Evolutionary conservation across 2,888 invertebrate species (phyloP).

Genomic region (Autographa pulchrina): DNA sequence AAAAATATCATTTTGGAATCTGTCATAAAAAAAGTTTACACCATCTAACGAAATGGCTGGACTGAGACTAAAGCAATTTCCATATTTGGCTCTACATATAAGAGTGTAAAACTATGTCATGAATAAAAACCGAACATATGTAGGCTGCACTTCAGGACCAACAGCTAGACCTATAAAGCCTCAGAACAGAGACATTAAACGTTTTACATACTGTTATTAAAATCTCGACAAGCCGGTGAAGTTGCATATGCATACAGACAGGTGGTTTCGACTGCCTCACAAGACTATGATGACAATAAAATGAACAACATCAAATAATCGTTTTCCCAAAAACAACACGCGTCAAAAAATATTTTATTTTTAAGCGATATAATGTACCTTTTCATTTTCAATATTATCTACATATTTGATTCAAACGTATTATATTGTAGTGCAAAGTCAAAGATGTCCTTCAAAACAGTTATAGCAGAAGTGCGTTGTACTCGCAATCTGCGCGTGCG

Average conservation of each 20-base stretch:
- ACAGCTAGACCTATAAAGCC: slow-evolving; percentile 40
- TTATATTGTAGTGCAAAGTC: neutral
- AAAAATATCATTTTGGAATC: neutral
- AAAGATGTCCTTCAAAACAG: slow-evolving; percentile 4
- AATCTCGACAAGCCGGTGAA: slow-evolving; percentile 27
- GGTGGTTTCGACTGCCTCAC: no score
- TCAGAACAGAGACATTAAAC: slow-evolving; percentile 26
- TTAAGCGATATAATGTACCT: no score
- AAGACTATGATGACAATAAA: no score
- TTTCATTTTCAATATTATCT: no score
- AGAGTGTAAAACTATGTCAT: slow-evolving; percentile 7
- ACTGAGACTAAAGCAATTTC: neutral
- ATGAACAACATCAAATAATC: no score
- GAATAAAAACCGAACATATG: slow-evolving; percentile 9
- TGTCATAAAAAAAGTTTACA: neutral
- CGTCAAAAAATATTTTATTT: no score
- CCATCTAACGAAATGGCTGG: neutral
- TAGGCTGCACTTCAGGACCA: slow-evolving; percentile 19
- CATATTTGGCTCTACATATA: neutral
- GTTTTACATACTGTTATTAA: slow-evolving; percentile 34
- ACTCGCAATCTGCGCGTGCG: slow-evolving; percentile 4
- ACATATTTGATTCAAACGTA: no score
- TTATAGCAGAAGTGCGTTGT: neutral
- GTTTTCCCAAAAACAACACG: no score
- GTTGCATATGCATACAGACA: neutral